Evolutionary conservation across 2,797 vertebrate genomes (phyloP).

Genomic region (Eospalax fontanierii): DNA sequence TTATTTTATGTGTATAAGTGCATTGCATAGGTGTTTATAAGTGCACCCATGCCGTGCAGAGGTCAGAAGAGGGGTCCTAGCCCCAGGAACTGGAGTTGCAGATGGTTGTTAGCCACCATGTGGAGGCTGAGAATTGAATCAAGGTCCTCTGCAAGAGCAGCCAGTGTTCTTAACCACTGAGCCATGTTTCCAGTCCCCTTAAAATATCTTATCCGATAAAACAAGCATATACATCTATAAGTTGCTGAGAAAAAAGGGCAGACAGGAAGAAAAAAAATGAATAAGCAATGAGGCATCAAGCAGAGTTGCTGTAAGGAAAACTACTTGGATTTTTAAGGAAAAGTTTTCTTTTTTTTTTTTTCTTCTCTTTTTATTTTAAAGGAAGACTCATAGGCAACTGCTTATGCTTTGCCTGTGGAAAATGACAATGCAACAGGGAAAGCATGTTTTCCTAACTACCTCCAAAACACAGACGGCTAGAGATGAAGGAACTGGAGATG

Average conservation of each 20-base stretch:
- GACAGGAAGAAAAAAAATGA: neutral
- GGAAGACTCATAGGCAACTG: conserved; percentile 41
- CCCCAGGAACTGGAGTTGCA: no score
- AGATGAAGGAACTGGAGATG: neutral
- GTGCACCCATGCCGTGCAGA: no score
- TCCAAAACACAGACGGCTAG: conserved; percentile 50
- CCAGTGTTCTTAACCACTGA: no score
- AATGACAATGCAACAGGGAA: conserved; percentile 51
- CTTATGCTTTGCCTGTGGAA: conserved; percentile 63
- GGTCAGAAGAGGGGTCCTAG: no score
- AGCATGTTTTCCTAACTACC: conserved; percentile 58
- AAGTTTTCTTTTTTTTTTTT: neutral
- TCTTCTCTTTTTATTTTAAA: neutral
- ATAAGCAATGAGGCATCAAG: neutral
- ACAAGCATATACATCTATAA: neutral
- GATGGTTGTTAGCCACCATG: no score
- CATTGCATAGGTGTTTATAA: no score
- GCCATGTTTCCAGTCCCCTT: no score
- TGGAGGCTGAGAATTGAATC: no score
- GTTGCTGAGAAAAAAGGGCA: neutral
- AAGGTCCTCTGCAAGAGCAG: no score
- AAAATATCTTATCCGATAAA: neutral
- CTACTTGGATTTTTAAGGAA: conserved; percentile 25
- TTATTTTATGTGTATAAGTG: no score
- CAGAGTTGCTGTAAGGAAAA: neutral